Evolutionary conservation across 2,888 invertebrate genomes (phyloP).

Genomic region (Minunthozetes semirufus): DNA sequence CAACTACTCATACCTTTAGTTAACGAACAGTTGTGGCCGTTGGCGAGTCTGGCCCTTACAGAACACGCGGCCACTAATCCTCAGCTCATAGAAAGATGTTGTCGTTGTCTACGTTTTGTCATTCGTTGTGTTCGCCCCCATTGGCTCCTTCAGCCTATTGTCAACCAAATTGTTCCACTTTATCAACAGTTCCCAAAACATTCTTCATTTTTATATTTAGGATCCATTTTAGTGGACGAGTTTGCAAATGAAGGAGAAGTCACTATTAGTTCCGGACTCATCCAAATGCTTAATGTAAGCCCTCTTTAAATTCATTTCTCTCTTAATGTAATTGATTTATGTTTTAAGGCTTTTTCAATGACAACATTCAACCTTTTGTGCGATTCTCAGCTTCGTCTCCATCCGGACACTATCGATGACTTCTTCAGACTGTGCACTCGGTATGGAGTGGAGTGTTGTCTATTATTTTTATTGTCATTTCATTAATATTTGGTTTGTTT

Average conservation of each 20-base stretch:
- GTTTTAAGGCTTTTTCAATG: conserved; percentile 49
- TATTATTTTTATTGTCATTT: neutral
- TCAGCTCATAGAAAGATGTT: conserved; percentile 83
- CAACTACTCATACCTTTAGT: neutral
- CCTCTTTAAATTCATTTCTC: neutral
- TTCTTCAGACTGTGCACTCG: conserved; percentile 76
- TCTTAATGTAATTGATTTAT: neutral
- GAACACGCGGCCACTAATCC: conserved; percentile 55
- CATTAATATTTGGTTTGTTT: conserved; percentile 42
- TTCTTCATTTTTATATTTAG: conserved; percentile 80
- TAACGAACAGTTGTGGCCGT: conserved; percentile 69
- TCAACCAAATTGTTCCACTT: conserved; percentile 41
- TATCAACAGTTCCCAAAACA: conserved; percentile 68
- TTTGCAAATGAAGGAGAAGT: conserved; percentile 46
- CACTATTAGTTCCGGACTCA: conserved; percentile 25
- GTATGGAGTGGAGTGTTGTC: conserved; percentile 37
- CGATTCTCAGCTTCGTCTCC: conserved; percentile 61
- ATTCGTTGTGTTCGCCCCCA: conserved; percentile 60
- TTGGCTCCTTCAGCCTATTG: conserved; percentile 36
- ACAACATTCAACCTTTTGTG: conserved; percentile 61
- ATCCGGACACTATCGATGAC: conserved; percentile 98
- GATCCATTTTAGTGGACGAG: conserved; percentile 82
- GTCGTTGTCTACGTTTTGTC: conserved; percentile 79
- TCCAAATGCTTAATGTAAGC: conserved; percentile 33
- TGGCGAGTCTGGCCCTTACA: conserved; percentile 59